Percentiles rank a stretch among this genome's conserved stretches.
phyloP scores from a whole-genome alignment of 2,888 invertebrate species.

The Lottia gigantea region DNA sequence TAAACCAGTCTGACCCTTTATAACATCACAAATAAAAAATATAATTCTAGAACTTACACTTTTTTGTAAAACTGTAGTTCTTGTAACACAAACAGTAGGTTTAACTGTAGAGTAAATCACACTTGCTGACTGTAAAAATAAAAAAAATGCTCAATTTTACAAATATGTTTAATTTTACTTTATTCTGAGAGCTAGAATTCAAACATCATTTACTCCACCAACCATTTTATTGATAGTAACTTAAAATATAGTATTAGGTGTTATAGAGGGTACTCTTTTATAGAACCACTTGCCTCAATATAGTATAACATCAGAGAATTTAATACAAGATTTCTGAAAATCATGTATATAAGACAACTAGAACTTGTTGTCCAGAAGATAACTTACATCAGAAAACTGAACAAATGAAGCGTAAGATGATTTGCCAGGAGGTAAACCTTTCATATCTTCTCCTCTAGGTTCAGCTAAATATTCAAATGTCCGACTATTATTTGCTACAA shows the following conservation, averaged over 20 bases:
- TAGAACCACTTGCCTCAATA: too few species aligned
- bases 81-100: constrained; percentile 34
- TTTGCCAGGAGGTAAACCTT: constrained; percentile 24
- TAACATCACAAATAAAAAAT: neutral
- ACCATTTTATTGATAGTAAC: too few species aligned
- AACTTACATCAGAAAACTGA: constrained; percentile 30
- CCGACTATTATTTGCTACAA: constrained; percentile 20
- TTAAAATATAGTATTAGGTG: too few species aligned
- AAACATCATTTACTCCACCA: too few species aligned
- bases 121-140: constrained; percentile 12
- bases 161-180: too few species aligned
- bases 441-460: constrained; percentile 27
- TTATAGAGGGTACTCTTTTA: too few species aligned
- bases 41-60: constrained; percentile 37
- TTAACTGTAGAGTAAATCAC: constrained; percentile 28
- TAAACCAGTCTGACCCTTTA: neutral
- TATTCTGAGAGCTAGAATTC: too few species aligned
- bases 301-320: too few species aligned
- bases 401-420: constrained; percentile 22
- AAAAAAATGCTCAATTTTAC: too few species aligned
- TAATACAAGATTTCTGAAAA: too few species aligned
- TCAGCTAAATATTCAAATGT: constrained; percentile 31
- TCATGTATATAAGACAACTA: too few species aligned
- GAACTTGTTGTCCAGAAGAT: neutral
- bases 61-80: constrained; percentile 19